Base-by-base conservation (phyloP, 1,140 invertebrate genomes). In the Drosophila mojavensis region DNA sequence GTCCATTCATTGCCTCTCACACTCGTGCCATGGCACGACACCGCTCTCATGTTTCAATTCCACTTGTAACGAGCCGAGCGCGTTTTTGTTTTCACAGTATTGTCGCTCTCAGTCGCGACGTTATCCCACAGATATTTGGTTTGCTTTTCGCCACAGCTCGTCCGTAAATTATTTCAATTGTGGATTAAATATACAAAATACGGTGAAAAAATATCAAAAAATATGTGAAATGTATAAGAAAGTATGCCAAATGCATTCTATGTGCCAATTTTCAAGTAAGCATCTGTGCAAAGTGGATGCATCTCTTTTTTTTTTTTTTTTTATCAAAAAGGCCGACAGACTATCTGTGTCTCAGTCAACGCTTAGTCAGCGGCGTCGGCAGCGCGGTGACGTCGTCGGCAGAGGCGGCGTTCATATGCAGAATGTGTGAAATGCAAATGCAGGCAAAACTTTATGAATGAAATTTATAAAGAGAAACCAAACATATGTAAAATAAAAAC, bases 361-460 rank as follows among this genome's bases (percentile, higher is more conserved):
- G 41, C 33, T 67, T 69, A 69, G 63, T 41, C 68, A 80, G 77
- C 66, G 55, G 74, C 63, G 75, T 55, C 54, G 39, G 53, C 58
- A 74, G 53, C 41, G 48, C 54, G 33, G 75, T 60, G 50, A 63
- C 75, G 61, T 74, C 71, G 75, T 59, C 47, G 60, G 20, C 54
- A 36, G 43, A 17, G 39, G 45, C 73, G 56, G 41, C 66, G 54
- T 66, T 75, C 51, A 55, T 75, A 58, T 65, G 68, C 58, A 72
- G 68, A 68, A 67, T 65, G 63, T 79, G 66, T 54, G 70, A 84
- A 63, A 75, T 71, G 63, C 73, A 61, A 73, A 73, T 73, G 69
- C 63, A 51, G 41, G 43, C 39, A 65, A 56, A 64, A 48, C 65
- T 88, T 88, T 63, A 86, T 86, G 83, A 86, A 86, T 86, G 83